Base-by-base conservation (phyloP, 2,888 invertebrate species). In the Hoplodrina ambigua region DNA sequence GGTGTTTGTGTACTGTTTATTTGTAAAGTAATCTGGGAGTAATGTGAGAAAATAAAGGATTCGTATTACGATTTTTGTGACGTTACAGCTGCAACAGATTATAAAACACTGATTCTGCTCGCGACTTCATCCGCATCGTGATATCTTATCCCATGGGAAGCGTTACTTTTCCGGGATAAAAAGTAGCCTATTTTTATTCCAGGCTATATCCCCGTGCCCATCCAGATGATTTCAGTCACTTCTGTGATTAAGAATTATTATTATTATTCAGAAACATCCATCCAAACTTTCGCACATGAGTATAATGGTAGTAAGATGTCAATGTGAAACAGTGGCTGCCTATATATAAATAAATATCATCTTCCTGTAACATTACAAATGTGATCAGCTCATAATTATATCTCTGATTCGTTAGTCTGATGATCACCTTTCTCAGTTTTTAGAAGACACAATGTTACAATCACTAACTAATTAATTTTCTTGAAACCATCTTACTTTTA, bases 381-480 rank as follows among this genome's bases (percentile, higher is more conserved):
- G 65, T 59, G 17, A 46, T 46, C 46, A 46, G 17, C 11, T 46
- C 17, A 13, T 41, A 13, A n/a, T n/a, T n/a, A n/a, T n/a, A n/a
- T n/a, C n/a, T 13, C 11, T 13, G 3, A 3, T 46, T 46, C 46
- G 4, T 6, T 46, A 17, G 2, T 41, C 30, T 19, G 33, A 15
- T 50, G 33, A 50, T 33, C 19, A 20, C 19, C 50, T 61, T 56
- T 37, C 19, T 74, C 19, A 44, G 11, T 50, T 50, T 41, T 20
- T 56, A 13, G 25, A 67, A 44, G 33, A 75, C n/a, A 67, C 55
- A 66, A 19, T 44, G 55, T n/a, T 15, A 33, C 37, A 37, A 74
- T 72, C 41, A 30, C 25, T 49, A 19, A 20, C 69, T 73, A 62
- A 69, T 70, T 69, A 76, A 62, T 76, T 74, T 63, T 54, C 71